phyloP scores from a whole-genome alignment of 2,888 invertebrate species.

The Spodoptera littoralis region DNA sequence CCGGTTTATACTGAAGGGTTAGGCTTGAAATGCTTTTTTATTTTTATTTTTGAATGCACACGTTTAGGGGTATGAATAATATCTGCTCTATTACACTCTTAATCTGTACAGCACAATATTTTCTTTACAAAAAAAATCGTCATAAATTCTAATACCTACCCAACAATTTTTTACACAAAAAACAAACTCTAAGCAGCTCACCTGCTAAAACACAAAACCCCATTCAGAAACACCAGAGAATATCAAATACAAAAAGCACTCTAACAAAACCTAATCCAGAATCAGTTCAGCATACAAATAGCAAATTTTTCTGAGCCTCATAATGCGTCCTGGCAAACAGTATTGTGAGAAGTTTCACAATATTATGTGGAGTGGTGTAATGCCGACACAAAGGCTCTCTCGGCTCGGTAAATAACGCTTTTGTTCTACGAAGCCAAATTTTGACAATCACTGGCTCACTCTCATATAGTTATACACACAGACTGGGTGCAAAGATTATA shows the following conservation, averaged over 20 bases:
- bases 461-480: slow-evolving; percentile 75
- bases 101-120: neutral
- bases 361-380: slow-evolving; percentile 89
- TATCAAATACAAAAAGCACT: slow-evolving; percentile 20
- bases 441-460: slow-evolving; percentile 89
- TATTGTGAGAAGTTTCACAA: slow-evolving; percentile 88
- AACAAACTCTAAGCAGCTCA: no score
- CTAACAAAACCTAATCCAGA: slow-evolving; percentile 65
- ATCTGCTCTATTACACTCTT: neutral
- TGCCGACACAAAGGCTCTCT: slow-evolving; percentile 86
- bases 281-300: slow-evolving; percentile 68
- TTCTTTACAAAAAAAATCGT: no score
- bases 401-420: slow-evolving; percentile 87
- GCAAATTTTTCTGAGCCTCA: slow-evolving; percentile 73
- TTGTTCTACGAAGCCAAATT: slow-evolving; percentile 89
- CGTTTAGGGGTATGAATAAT: slow-evolving; percentile 12
- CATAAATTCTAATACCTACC: no score
- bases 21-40: slow-evolving; percentile 5
- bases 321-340: slow-evolving; percentile 82
- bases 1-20: slow-evolving; percentile 59
- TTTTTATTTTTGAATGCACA: slow-evolving; percentile 24
- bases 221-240: slow-evolving; percentile 1
- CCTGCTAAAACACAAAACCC: neutral
- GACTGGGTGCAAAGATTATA: slow-evolving; percentile 73
- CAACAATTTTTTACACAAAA: no score